phyloP scores from a whole-genome alignment of 64 coral and sea anemone species.

The Astreopora myriophthalma region DNA sequence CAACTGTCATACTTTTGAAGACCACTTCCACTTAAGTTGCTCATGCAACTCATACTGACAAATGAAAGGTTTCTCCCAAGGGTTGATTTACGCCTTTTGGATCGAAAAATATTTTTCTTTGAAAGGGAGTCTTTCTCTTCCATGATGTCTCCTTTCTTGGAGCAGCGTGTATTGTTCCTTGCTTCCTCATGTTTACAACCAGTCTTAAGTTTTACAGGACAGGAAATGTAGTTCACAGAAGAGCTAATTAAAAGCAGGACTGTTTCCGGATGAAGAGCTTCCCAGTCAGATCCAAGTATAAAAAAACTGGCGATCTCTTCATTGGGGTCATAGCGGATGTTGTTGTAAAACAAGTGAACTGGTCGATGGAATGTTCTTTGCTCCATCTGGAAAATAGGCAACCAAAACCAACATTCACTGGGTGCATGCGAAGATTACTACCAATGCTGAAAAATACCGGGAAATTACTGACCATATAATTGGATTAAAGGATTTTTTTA shows the following conservation, averaged over 20 bases:
- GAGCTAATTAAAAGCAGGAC: constrained; percentile 7
- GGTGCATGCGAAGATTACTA: neutral
- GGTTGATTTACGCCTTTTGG: neutral
- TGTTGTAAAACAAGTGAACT: constrained; percentile 40
- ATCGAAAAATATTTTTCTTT: neutral
- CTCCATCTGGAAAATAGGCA: neutral
- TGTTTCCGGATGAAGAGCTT: constrained; percentile 2
- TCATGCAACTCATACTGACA: constrained; percentile 3
- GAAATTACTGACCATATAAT: no score
- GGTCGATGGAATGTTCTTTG: constrained; percentile 29
- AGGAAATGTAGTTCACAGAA: neutral
- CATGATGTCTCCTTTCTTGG: neutral
- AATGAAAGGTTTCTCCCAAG: neutral
- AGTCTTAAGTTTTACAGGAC: neutral
- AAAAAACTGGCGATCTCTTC: constrained; percentile 3
- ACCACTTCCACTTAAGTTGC: neutral
- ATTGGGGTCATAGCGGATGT: neutral
- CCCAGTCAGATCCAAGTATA: constrained; percentile 16
- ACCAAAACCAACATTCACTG: neutral
- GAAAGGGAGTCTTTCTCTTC: neutral
- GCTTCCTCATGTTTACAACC: neutral
- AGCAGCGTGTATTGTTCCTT: neutral
- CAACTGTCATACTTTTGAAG: constrained; percentile 41
- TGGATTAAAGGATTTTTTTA: no score
- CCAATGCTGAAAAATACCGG: no score